Evolutionary conservation across 2,113 vertebrate species (phyloP).

Genomic region (Scomber japonicus): DNA sequence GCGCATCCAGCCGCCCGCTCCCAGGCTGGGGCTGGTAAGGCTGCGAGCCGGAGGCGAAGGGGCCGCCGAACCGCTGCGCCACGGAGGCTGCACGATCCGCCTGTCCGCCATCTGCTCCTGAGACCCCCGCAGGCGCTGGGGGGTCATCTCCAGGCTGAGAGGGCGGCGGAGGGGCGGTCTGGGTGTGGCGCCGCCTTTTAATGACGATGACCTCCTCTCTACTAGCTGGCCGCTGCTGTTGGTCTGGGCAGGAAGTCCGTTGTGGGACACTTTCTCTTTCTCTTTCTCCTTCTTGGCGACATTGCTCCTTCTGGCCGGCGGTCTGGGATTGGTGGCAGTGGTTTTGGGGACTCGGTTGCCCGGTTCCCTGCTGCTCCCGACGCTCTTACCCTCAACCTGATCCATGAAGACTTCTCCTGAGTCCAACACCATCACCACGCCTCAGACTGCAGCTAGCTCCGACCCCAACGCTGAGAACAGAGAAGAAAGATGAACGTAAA

Average conservation of each 20-base stretch:
- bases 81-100: constrained; percentile 78
- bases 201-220: constrained; percentile 13
- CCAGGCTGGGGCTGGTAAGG: constrained; percentile 80
- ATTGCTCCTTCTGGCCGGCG: constrained; percentile 39
- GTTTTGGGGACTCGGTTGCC: constrained; percentile 50
- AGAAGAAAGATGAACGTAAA: not conserved
- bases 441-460: constrained; percentile 30
- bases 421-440: constrained; percentile 90
- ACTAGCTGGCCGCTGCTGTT: constrained; percentile 55
- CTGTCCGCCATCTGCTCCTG: constrained; percentile 54
- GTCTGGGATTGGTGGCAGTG: not conserved
- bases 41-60: constrained; percentile 79
- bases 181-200: not conserved
- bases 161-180: constrained; percentile 62
- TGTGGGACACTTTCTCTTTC: constrained; percentile 64
- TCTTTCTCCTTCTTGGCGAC: constrained; percentile 68
- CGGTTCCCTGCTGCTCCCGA: constrained; percentile 50
- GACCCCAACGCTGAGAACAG: constrained; percentile 53
- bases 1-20: constrained; percentile 82
- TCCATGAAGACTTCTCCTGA: constrained; percentile 86
- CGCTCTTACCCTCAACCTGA: constrained; percentile 72
- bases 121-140: constrained; percentile 60
- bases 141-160: constrained; percentile 75
- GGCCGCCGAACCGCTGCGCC: constrained; percentile 74
- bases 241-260: constrained; percentile 74